Conservation (phyloP, 2,888 invertebrate genomes). For the Eupithecia subfuscata region DNA sequence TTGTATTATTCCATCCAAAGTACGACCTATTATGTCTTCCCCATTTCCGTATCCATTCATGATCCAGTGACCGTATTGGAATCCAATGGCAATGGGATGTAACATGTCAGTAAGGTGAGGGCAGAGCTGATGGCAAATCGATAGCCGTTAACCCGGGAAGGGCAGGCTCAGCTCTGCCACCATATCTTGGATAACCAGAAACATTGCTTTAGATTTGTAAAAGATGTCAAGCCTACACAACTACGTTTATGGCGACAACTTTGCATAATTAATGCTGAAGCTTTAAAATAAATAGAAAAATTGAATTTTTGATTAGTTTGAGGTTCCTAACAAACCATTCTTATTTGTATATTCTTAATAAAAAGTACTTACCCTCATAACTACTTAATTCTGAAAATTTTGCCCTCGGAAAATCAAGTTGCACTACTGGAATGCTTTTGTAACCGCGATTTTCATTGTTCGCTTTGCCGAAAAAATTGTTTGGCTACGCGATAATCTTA, state of each 20-base stretch:
- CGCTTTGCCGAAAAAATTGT: slow-evolving; percentile 34
- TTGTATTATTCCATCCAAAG: slow-evolving; percentile 1
- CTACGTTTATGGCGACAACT: too few relatives aligned
- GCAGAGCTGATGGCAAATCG: slow-evolving; percentile 58
- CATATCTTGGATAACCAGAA: slow-evolving; percentile 6
- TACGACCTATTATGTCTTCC: not conserved
- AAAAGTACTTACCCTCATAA: too few relatives aligned
- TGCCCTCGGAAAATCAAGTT: not conserved
- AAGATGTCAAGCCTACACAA: not conserved
- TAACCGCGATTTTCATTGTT: slow-evolving; percentile 6
- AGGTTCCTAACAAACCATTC: not conserved
- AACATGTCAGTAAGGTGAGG: too few relatives aligned
- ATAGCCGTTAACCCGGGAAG: slow-evolving; percentile 49
- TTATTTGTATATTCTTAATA: not conserved
- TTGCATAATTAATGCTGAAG: too few relatives aligned
- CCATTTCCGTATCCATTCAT: slow-evolving; percentile 17
- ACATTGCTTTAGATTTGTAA: not conserved
- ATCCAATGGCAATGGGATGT: slow-evolving; percentile 45
- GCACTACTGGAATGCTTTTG: not conserved
- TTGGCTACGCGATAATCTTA: slow-evolving; percentile 35
- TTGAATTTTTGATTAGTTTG: not conserved
- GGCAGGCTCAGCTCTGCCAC: slow-evolving; percentile 22
- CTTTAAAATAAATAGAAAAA: not conserved
- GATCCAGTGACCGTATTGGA: slow-evolving; percentile 32
- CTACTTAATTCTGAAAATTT: too few relatives aligned